phyloP scores from a whole-genome alignment of 2,113 vertebrate species.

The Caloenas nicobarica region DNA sequence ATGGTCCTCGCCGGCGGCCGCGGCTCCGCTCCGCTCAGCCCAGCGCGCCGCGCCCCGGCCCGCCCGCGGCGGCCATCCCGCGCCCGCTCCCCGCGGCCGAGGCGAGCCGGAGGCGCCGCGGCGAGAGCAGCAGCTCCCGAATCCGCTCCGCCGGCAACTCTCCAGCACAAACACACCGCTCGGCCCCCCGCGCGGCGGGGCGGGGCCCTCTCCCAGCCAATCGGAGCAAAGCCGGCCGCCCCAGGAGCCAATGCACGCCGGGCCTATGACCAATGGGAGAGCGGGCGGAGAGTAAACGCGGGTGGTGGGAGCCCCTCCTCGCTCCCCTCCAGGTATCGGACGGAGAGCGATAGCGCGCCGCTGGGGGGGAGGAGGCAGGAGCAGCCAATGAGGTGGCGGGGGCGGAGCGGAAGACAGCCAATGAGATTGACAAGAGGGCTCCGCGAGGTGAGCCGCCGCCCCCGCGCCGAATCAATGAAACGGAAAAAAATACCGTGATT shows the following conservation, averaged over 20 bases:
- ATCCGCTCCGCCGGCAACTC: neutral
- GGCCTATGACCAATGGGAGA: neutral
- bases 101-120: neutral
- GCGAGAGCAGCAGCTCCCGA: neutral
- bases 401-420: neutral
- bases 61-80: neutral
- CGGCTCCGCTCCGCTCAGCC: neutral
- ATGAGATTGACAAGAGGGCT: neutral
- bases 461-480: accelerated
- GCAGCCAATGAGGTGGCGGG: neutral
- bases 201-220: neutral
- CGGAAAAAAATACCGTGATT: too few relatives aligned
- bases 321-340: neutral
- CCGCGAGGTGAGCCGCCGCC: neutral
- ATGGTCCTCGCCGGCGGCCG: neutral
- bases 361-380: accelerated
- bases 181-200: neutral
- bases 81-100: slow-evolving; percentile 20
- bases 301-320: neutral
- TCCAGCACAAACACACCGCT: neutral
- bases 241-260: neutral
- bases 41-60: neutral
- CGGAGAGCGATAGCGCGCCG: neutral
- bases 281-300: neutral
- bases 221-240: neutral